Evolutionary conservation across 2,113 vertebrate species (phyloP).

Genomic region (Laterallus jamaicensis): DNA sequence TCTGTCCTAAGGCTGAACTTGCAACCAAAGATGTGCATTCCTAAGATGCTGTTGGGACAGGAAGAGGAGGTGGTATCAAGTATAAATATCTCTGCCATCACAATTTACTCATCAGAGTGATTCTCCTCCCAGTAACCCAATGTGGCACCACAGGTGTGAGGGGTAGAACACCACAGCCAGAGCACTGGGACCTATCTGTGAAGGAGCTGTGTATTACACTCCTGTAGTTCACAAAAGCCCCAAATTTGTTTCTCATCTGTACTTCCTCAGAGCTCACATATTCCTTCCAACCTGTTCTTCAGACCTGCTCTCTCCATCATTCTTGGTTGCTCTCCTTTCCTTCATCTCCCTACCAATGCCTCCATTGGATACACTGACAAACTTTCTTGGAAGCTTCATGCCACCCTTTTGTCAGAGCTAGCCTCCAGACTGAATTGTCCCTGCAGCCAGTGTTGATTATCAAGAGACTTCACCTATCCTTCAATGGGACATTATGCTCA

Average conservation of each 20-base stretch:
- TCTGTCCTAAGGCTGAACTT: constrained; percentile 97
- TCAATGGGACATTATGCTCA: background rate
- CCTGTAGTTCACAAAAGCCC: background rate
- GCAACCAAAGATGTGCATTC: constrained; percentile 99
- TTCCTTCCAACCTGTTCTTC: background rate
- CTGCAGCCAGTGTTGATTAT: background rate
- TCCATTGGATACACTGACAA: background rate
- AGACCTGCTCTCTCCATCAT: background rate
- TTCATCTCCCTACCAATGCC: background rate
- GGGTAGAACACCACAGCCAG: background rate
- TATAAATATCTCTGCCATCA: background rate
- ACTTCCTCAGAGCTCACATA: background rate
- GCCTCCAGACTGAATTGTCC: background rate
- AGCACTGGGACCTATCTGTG: background rate
- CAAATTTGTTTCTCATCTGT: background rate
- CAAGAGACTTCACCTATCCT: background rate
- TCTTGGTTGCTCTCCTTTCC: background rate
- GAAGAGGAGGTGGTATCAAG: background rate
- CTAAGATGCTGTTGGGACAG: constrained; percentile 84
- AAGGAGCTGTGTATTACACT: background rate
- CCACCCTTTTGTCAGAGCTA: background rate
- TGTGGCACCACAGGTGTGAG: background rate
- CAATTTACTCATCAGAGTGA: background rate
- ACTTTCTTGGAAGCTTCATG: background rate
- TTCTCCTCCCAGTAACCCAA: background rate